phyloP scores from a whole-genome alignment of 2,113 vertebrate genomes.

The Pholis gunnellus region DNA sequence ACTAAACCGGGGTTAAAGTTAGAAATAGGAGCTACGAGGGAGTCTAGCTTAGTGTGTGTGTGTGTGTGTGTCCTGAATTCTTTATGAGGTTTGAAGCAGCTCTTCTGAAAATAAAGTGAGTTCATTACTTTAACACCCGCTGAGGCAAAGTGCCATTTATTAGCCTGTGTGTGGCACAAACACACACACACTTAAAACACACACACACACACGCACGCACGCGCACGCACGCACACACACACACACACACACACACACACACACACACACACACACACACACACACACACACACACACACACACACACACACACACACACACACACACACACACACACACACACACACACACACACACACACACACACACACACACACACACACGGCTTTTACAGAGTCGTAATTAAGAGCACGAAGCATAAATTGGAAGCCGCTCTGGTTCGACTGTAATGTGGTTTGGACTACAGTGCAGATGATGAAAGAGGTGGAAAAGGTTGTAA shows the following conservation, averaged over 20 bases:
- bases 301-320: not conserved
- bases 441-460: not conserved
- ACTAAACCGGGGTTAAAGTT: not conserved
- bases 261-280: conserved; percentile 7
- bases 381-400: conserved; percentile 7
- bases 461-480: conserved; percentile 23
- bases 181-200: not conserved
- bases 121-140: conserved; percentile 24
- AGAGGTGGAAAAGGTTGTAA: conserved; percentile 20
- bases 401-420: conserved; percentile 17
- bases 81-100: conserved; percentile 36
- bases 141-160: conserved; percentile 32
- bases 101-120: conserved; percentile 47
- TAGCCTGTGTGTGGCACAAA: conserved; percentile 25
- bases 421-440: not conserved
- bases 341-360: conserved; percentile 8
- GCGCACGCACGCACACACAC: too few species aligned
- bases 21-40: not conserved
- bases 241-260: conserved; percentile 2
- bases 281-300: conserved; percentile 17
- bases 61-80: not conserved
- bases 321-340: conserved; percentile 4
- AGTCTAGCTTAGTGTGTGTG: not conserved
- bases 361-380: conserved; percentile 6
- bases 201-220: not conserved